These are phyloP conservation scores for Notechis scutatus DNA, from an alignment of 2,113 vertebrate species.

Conservation along the genomic window DNA sequence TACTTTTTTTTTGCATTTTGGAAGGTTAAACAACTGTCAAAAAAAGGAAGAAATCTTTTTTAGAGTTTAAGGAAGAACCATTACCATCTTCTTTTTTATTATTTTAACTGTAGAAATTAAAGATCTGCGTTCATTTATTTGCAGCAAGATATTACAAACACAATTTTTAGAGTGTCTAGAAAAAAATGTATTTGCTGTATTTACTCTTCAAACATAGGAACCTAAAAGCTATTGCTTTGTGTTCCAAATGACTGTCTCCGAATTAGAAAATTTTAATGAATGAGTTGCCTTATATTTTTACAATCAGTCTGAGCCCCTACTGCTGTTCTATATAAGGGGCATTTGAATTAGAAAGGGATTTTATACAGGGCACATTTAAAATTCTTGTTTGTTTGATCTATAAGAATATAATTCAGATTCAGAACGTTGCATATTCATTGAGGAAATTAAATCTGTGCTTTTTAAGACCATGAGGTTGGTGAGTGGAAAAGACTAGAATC, in stretches of 20 bases:
- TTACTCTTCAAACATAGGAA: neutral
- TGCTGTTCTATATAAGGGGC: neutral
- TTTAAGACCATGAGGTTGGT: neutral
- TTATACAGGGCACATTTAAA: neutral
- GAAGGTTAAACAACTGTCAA: neutral
- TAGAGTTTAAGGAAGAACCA: neutral
- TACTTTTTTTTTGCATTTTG: neutral
- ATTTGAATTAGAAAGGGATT: conserved; percentile 18
- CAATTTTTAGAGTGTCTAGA: neutral
- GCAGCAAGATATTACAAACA: neutral
- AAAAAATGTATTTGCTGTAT: neutral
- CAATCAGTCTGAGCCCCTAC: neutral
- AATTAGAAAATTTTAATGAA: neutral
- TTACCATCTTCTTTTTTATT: conserved; percentile 2
- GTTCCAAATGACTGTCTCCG: neutral
- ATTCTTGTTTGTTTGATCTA: conserved; percentile 23
- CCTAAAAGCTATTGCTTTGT: neutral
- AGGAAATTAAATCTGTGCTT: neutral
- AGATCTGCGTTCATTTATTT: neutral
- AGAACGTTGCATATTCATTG: neutral
- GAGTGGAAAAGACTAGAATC: conserved; percentile 5
- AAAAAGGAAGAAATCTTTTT: neutral
- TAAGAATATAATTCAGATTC: neutral
- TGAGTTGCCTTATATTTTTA: neutral
- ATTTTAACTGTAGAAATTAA: conserved; percentile 16